A percentile compares a stretch with the other conserved stretches of the same genome.
Conservation (phyloP, 2,797 vertebrate species). For the Anniella stebbinsi region DNA sequence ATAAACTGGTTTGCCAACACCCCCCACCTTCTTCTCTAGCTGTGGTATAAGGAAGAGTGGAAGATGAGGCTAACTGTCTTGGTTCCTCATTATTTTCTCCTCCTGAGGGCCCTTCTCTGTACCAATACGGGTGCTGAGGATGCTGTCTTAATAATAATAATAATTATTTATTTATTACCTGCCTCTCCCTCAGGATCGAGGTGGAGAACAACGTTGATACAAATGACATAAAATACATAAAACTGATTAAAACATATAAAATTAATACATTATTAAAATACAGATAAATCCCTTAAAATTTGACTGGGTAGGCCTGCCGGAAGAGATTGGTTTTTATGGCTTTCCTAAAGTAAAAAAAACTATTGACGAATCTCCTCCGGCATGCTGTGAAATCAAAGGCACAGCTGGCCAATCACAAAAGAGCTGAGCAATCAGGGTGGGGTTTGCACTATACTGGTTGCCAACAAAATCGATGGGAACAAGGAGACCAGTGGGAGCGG, state of each 20-base stretch:
- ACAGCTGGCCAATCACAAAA: conserved; percentile 2
- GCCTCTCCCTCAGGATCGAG: too few species aligned
- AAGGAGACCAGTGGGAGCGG: background rate
- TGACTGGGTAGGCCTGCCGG: too few species aligned
- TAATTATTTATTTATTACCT: too few species aligned
- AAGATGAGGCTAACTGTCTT: background rate
- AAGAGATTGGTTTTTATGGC: too few species aligned
- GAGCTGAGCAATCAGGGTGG: background rate
- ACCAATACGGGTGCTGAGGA: background rate
- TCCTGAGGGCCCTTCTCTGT: background rate
- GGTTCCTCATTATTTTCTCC: background rate
- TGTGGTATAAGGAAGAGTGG: background rate
- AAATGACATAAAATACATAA: too few species aligned
- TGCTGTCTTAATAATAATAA: background rate
- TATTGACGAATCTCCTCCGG: too few species aligned
- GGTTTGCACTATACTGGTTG: background rate
- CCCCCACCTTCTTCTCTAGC: conserved; percentile 51
- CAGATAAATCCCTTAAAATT: too few species aligned
- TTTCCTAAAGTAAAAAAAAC: too few species aligned
- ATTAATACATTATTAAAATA: too few species aligned
- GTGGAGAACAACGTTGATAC: too few species aligned
- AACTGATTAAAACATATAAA: too few species aligned
- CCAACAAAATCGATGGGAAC: background rate
- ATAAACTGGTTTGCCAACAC: conserved; percentile 60
- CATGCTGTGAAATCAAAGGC: background rate